Conservation (phyloP, 92 coral and sea anemone species). For the Epizoanthus scotinus region DNA sequence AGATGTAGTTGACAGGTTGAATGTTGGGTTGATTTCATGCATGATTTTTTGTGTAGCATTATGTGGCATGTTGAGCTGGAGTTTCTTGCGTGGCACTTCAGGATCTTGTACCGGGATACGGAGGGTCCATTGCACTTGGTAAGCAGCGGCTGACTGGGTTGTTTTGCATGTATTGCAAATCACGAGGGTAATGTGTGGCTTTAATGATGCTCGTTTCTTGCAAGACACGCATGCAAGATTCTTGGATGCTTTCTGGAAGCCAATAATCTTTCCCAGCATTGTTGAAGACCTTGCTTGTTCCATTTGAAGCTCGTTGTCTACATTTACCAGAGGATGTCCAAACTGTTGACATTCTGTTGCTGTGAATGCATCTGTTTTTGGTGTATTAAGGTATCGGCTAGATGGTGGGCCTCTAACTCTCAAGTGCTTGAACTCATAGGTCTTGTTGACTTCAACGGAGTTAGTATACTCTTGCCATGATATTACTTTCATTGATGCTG, state of each 20-base stretch:
- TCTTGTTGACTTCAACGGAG: background rate
- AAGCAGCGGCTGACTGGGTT: background rate
- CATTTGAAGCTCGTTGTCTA: background rate
- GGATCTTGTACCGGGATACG: no score
- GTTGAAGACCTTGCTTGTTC: constrained; percentile 10
- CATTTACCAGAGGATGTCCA: constrained; percentile 8
- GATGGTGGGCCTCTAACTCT: constrained; percentile 12
- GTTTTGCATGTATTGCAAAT: constrained; percentile 9
- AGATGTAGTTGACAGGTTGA: no score
- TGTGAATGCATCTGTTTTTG: constrained; percentile 2
- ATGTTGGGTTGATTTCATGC: no score
- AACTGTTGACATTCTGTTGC: background rate
- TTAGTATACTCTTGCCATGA: background rate
- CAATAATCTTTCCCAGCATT: background rate
- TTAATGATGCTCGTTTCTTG: constrained; percentile 1
- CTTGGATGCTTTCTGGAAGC: constrained; percentile 2
- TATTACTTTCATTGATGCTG: no score
- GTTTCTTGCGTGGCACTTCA: no score
- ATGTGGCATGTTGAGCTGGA: no score
- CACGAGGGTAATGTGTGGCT: constrained; percentile 6
- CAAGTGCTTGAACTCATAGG: constrained; percentile 5
- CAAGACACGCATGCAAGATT: background rate
- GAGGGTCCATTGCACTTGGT: background rate
- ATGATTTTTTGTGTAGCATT: no score
- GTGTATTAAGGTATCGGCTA: constrained; percentile 15